Base-by-base conservation (phyloP, 2,888 invertebrate species). In the Blastobasis lacticolella region DNA sequence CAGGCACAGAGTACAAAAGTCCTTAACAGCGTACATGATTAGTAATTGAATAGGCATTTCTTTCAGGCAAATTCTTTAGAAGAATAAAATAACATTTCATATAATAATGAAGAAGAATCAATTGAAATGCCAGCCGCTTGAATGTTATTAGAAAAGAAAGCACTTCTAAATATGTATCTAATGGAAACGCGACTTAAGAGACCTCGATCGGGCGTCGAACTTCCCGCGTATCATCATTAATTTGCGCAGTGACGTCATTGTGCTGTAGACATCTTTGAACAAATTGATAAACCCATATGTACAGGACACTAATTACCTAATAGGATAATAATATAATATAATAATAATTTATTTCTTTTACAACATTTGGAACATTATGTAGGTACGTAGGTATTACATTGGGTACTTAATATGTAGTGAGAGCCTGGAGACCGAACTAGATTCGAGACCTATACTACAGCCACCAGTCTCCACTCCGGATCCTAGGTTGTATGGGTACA, bases 171-270 rank as follows among this genome's bases (percentile, higher is more conserved):
- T 23, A 23, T 3, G 23, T 23, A 23, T 23, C 23, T 10, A 45
- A 50, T 57, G 63, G 49, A 60, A 50, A 53, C 51, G 49, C 46
- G 41, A 42, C 45, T 1, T 8, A n/a, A 37, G 45, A 46, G 38
- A 48, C 61, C 63, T 64, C 57, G 52, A 49, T 62, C 57, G 71
- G 62, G 51, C 69, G 58, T 56, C 67, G 71, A 71, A 67, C 71
- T 54, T 61, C 55, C 57, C 51, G 50, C 6, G 6, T 10, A 53
- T 53, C 55, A 58, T 62, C 62, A 62, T 61, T 60, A 61, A 60
- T 54, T 60, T 57, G 23, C 23, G 23, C 3, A 1, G 62, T 58
- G 46, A 64, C 54, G 58, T 54, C 23, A 23, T 23, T 23, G 23
- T 50, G 49, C 54, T 58, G 51, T 56, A 49, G 52, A 54, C 49